phyloP scores from a whole-genome alignment of 2,888 invertebrate species.

The Drosophila fulvimacula region DNA sequence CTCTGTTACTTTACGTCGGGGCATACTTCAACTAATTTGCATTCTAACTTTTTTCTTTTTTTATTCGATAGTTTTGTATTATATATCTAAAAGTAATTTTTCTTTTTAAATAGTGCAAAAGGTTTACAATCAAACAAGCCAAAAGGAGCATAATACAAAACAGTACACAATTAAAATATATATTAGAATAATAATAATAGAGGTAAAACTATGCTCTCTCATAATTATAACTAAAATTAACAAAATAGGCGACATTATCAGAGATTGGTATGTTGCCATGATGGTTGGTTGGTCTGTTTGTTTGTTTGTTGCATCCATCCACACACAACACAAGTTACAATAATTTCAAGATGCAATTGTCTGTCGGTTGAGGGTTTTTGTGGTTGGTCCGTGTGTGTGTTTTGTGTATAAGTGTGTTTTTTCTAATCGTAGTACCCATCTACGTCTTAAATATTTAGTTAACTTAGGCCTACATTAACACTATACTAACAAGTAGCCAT shows the following conservation, averaged over 20 bases:
- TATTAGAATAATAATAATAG: constrained; percentile 50
- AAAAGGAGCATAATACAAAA: constrained; percentile 55
- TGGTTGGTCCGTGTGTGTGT: constrained; percentile 37
- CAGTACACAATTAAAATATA: constrained; percentile 42
- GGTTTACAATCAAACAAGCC: constrained; percentile 49
- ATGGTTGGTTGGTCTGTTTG: constrained; percentile 30
- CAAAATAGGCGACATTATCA: constrained; percentile 54
- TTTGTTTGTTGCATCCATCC: constrained; percentile 33
- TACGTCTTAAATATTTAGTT: constrained; percentile 76
- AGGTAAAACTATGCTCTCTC: constrained; percentile 30
- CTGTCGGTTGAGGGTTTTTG: constrained; percentile 32
- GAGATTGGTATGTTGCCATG: constrained; percentile 29
- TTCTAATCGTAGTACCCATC: constrained; percentile 66
- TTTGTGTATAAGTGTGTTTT: constrained; percentile 33
- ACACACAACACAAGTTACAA: constrained; percentile 43
- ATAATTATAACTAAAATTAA: constrained; percentile 58
- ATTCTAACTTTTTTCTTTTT: constrained; percentile 25
- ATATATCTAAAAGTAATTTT: constrained; percentile 51
- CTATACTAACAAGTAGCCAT: constrained; percentile 74
- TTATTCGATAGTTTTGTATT: constrained; percentile 69
- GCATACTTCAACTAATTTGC: constrained; percentile 51
- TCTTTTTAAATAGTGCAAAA: constrained; percentile 33
- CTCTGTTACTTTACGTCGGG: constrained; percentile 66
- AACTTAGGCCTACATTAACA: constrained; percentile 71
- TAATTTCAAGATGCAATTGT: constrained; percentile 33